These are phyloP conservation scores for Plemyria rubiginata DNA, from an alignment of 2,888 invertebrate species.

Conservation along the genomic window DNA sequence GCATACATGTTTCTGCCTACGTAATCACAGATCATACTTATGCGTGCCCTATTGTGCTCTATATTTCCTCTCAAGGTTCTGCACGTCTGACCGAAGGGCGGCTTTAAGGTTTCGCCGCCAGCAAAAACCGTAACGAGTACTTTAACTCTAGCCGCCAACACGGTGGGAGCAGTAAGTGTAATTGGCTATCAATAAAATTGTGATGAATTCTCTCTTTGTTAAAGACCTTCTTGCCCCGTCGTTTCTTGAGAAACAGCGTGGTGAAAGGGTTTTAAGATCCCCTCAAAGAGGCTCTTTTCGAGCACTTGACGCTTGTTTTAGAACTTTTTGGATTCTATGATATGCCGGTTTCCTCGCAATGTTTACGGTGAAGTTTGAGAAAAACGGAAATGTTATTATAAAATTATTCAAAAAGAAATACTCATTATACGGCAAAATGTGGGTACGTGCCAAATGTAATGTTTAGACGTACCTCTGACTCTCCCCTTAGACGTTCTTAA, in stretches of 20 bases:
- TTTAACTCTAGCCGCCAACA: conserved; percentile 37
- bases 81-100: conserved; percentile 43
- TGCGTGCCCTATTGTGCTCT: not conserved
- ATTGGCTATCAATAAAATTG: conserved; percentile 23
- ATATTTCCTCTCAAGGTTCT: conserved; percentile 18
- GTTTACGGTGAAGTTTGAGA: no score
- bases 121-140: conserved; percentile 45
- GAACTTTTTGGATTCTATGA: no score
- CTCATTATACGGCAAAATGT: no score
- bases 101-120: conserved; percentile 34
- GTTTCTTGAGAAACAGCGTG: not conserved
- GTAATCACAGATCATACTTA: not conserved
- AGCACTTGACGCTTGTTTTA: no score
- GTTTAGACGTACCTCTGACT: no score
- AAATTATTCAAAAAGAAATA: no score
- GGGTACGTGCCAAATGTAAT: no score
- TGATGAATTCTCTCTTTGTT: conserved; percentile 8
- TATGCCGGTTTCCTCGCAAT: no score
- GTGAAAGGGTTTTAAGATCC: no score
- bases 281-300: no score
- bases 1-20: not conserved
- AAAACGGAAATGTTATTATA: no score
- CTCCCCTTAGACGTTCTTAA: no score
- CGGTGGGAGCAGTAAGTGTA: conserved; percentile 30
- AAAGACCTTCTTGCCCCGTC: not conserved